Percentiles rank a stretch among this genome's conserved stretches.
These are phyloP conservation scores for Leptinotarsa texana DNA, from an alignment of 1,140 invertebrate genomes.

Conservation along the genomic window DNA sequence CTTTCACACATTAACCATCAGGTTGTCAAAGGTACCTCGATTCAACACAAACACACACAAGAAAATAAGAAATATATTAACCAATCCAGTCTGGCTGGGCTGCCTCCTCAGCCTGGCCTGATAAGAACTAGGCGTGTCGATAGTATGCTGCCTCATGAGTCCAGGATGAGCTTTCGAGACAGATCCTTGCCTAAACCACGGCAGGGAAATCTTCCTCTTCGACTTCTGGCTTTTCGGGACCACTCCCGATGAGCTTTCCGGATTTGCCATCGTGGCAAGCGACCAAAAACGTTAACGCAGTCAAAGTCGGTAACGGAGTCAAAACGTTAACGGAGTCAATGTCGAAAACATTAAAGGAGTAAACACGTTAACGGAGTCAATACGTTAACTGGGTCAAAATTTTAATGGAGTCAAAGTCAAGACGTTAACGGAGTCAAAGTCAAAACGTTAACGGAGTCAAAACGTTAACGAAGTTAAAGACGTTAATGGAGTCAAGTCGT, in stretches of 20 bases:
- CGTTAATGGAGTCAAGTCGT: neutral
- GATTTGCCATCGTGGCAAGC: constrained; percentile 20
- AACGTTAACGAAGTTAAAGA: neutral
- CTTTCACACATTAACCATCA: no score
- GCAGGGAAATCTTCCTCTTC: constrained; percentile 82
- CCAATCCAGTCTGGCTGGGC: constrained; percentile 59
- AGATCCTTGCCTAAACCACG: constrained; percentile 83
- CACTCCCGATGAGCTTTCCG: constrained; percentile 54
- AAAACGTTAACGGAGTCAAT: neutral
- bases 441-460: no score
- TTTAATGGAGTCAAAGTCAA: neutral
- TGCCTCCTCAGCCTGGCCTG: constrained; percentile 67
- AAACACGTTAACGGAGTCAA: neutral
- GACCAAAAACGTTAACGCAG: neutral
- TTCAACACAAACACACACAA: neutral
- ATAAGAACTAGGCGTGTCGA: constrained; percentile 84
- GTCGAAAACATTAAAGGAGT: neutral
- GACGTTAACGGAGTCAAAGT: neutral
- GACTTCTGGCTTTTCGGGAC: constrained; percentile 64
- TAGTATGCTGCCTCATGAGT: constrained; percentile 82
- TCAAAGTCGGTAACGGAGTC: neutral
- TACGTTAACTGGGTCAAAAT: neutral
- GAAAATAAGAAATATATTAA: constrained; percentile 21
- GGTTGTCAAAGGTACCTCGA: no score
- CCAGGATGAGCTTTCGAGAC: constrained; percentile 69